Evolutionary conservation across 2,797 vertebrate genomes (phyloP).

Genomic region (Pseudochaenichthys georgianus): DNA sequence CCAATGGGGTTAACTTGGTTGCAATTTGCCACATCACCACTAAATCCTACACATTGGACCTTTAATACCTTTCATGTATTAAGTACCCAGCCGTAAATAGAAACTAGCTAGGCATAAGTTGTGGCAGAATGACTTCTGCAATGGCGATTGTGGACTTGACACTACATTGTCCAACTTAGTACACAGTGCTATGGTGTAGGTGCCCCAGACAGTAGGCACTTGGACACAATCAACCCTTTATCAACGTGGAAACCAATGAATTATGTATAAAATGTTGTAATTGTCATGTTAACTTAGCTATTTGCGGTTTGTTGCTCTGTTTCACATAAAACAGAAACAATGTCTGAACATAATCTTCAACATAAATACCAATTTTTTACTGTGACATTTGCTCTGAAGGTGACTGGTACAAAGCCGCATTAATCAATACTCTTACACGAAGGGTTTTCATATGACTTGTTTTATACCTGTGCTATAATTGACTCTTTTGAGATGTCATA

Average conservation of each 20-base stretch:
- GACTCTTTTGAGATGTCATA: background rate
- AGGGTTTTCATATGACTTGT: conserved; percentile 10
- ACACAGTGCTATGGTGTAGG: conserved; percentile 77
- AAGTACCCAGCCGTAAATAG: background rate
- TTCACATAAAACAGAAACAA: background rate
- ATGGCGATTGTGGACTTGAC: conserved; percentile 6
- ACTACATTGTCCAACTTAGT: conserved; percentile 32
- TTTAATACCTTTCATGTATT: conserved; percentile 11
- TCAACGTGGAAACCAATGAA: conserved; percentile 24
- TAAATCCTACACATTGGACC: no score
- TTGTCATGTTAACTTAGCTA: conserved; percentile 6
- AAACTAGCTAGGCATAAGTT: background rate
- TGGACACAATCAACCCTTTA: conserved; percentile 60
- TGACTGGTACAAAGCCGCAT: conserved; percentile 20
- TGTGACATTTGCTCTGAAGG: conserved; percentile 2
- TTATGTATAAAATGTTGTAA: conserved; percentile 6
- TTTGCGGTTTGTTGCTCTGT: conserved; percentile 1
- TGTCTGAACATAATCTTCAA: conserved; percentile 17
- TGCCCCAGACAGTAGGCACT: conserved; percentile 80
- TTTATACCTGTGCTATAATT: conserved; percentile 12
- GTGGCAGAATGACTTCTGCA: conserved; percentile 2
- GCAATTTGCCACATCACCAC: no score
- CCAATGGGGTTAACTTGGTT: no score
- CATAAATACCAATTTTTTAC: conserved; percentile 34
- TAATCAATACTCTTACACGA: background rate